These are phyloP conservation scores for Pelodytes ibericus DNA, from an alignment of 2,797 vertebrate species.

Conservation along the genomic window DNA sequence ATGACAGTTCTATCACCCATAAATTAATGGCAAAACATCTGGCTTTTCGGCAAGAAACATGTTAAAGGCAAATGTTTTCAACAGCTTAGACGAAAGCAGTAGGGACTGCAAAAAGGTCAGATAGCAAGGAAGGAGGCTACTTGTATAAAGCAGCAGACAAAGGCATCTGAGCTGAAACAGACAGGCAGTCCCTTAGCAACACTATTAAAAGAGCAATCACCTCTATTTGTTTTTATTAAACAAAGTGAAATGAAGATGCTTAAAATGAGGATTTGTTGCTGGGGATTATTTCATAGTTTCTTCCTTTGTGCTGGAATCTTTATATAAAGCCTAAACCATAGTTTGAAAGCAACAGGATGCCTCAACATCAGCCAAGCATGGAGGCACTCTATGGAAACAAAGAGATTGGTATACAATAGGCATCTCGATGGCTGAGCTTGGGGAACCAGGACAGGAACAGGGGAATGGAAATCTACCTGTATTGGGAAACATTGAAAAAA, in stretches of 20 bases:
- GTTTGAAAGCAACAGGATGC: too few relatives aligned
- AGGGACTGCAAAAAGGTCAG: not conserved
- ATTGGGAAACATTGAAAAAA: too few relatives aligned
- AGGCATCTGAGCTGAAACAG: not conserved
- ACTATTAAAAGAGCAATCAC: not conserved
- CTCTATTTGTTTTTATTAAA: not conserved
- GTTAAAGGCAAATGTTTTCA: not conserved
- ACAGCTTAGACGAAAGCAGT: constrained; percentile 3
- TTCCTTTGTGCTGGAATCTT: not conserved
- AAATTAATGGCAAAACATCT: constrained; percentile 22
- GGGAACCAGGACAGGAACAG: too few relatives aligned
- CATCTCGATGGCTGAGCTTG: too few relatives aligned
- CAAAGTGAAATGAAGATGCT: not conserved
- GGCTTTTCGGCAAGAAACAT: not conserved
- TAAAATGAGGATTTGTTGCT: not conserved
- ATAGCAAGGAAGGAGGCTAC: not conserved
- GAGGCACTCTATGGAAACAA: too few relatives aligned
- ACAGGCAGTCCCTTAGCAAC: not conserved
- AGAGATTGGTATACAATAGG: too few relatives aligned
- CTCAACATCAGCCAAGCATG: too few relatives aligned
- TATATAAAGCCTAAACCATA: not conserved
- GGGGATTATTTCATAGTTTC: not conserved
- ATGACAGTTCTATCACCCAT: not conserved
- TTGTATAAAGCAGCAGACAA: not conserved
- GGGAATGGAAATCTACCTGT: too few relatives aligned